Conservation (phyloP, 2,113 vertebrate species). For the Ceratotherium simum region DNA sequence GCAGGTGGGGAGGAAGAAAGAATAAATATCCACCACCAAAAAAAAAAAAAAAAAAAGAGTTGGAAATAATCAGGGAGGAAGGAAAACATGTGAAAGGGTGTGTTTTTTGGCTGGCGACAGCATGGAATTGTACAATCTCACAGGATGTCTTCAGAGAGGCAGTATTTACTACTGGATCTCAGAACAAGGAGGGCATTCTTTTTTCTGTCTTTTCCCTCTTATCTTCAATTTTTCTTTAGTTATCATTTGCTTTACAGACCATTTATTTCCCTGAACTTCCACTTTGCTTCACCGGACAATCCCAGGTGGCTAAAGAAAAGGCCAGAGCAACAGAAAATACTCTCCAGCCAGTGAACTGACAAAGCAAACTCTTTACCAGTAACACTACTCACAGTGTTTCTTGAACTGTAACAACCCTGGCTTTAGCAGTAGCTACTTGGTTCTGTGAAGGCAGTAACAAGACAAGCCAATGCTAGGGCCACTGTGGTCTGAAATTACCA, state of each 20-base stretch:
- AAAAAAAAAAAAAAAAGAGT: background rate
- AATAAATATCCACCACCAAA: background rate
- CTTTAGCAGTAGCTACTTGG: background rate
- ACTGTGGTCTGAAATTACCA: background rate
- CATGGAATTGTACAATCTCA: background rate
- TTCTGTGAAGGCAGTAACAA: background rate
- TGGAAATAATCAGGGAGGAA: no score
- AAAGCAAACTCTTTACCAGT: background rate
- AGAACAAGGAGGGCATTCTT: background rate
- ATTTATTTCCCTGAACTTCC: background rate
- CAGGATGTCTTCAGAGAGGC: background rate
- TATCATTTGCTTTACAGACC: background rate
- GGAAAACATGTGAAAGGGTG: no score
- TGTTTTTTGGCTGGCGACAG: no score
- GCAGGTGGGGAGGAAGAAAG: background rate
- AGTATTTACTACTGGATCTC: background rate
- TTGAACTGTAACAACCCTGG: background rate
- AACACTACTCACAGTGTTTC: background rate
- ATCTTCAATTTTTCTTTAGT: background rate
- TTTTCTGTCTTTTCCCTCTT: background rate
- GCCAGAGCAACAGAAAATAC: background rate
- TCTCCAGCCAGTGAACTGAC: background rate
- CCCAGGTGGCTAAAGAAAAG: background rate
- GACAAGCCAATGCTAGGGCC: background rate
- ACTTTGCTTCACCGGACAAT: background rate